phyloP scores from a whole-genome alignment of 2,888 invertebrate species.

The Lasius platythorax region DNA sequence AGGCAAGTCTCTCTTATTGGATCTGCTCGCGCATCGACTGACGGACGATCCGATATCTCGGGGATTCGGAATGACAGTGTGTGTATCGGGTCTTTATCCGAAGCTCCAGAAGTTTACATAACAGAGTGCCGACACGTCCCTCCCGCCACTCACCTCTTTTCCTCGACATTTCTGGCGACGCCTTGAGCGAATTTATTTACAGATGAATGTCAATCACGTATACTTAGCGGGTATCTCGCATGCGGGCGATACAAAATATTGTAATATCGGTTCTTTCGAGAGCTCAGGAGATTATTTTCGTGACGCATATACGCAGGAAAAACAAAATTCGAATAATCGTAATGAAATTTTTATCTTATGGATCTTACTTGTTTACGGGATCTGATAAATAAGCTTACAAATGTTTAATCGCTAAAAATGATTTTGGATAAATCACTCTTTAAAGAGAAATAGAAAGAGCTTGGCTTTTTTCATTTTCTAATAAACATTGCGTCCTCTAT shows the following conservation, averaged over 20 bases:
- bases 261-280: background rate
- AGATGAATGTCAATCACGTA: constrained; percentile 43
- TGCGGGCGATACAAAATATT: constrained; percentile 2
- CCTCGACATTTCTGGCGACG: background rate
- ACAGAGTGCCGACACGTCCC: constrained; percentile 31
- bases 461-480: background rate
- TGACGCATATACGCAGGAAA: background rate
- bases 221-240: background rate
- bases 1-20: constrained; percentile 49
- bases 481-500: background rate
- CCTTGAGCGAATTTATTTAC: constrained; percentile 63
- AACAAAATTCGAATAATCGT: background rate
- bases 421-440: background rate
- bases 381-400: background rate
- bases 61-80: constrained; percentile 15
- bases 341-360: background rate
- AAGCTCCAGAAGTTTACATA: constrained; percentile 51
- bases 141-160: background rate
- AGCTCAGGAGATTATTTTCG: background rate
- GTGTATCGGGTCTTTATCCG: constrained; percentile 34
- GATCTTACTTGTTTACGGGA: background rate
- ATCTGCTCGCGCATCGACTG: constrained; percentile 52
- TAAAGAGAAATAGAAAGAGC: background rate
- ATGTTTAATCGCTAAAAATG: background rate
- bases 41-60: constrained; percentile 54